phyloP scores from a whole-genome alignment of 2,888 invertebrate genomes.

The Cheilosia scutellata region DNA sequence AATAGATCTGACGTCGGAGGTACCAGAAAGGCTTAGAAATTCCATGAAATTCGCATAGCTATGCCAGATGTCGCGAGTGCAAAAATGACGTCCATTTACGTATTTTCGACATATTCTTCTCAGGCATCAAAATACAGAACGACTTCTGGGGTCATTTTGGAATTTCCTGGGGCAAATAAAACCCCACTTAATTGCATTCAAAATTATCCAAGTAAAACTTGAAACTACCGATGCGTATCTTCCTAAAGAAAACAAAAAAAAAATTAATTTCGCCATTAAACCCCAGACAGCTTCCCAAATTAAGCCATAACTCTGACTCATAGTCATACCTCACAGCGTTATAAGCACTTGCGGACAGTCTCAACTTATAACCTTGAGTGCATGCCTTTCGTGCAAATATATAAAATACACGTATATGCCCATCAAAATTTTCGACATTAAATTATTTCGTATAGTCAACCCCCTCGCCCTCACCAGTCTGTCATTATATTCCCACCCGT shows the following conservation, averaged over 20 bases:
- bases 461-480: neutral
- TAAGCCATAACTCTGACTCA: constrained; percentile 31
- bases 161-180: no score
- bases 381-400: constrained; percentile 59
- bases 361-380: constrained; percentile 62
- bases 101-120: no score
- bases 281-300: constrained; percentile 34
- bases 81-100: no score
- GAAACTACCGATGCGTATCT: neutral
- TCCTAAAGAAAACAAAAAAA: constrained; percentile 8
- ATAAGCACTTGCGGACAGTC: constrained; percentile 20
- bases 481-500: constrained; percentile 4
- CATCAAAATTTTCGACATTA: constrained; percentile 43
- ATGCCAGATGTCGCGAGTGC: no score
- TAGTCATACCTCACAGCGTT: neutral
- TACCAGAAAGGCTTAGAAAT: no score
- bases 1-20: no score
- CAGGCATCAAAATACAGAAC: no score
- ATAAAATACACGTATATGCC: constrained; percentile 23
- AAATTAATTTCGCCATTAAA: constrained; percentile 5
- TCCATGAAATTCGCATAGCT: no score
- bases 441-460: no score
- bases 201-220: neutral
- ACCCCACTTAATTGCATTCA: no score
- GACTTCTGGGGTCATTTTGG: no score